Evolutionary conservation across 2,888 invertebrate species (phyloP), one percentile per base, ranked within the genome.

Genomic region (Drosophila emarginata): DNA sequence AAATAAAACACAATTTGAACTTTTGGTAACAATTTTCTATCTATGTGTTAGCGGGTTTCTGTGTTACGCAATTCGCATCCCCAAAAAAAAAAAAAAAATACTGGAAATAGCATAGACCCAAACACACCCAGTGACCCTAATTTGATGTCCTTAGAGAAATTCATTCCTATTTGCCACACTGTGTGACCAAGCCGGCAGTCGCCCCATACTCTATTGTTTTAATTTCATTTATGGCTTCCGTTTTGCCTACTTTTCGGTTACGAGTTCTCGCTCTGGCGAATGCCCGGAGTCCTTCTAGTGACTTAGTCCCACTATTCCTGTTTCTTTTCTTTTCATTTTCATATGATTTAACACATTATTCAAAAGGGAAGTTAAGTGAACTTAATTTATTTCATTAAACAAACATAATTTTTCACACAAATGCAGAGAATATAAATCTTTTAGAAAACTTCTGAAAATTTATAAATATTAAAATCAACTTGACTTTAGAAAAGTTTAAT

Each of bases 91-190:
- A 50, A 37, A 18, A 23, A 36, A 54, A 60, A 18, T 45, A 45
- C 40, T 45, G 70, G 51, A 70, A 70, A 45, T 45, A 45, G 9
- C 40, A 45, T 45, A 45, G 21, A 45, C 45, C 45, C 45, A 64
- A 64, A 87, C 90, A 87, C 90, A 89, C 90, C 90, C 87, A 90
- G 88, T 90, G 90, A 90, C 90, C 90, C 88, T 90, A 89, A 90
- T 90, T 90, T 87, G 89, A 87, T 74, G 88, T 82, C 81, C 81
- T 87, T 79, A 71, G 88, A 80, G 88, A 87, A 81, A 78, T 80
- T 76, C 79, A 78, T 80, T 76, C 79, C 79, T 64, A 72, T 66
- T 73, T 84, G 59, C 45, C 45, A 45, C 86, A 62, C n/a, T 64
- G 66, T 61, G 59, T 66, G 18, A 57, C 64, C 65, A 60, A 18